These are phyloP conservation scores for Platichthys stellatus DNA, from an alignment of 2,113 vertebrate genomes.

Conservation along the genomic window DNA sequence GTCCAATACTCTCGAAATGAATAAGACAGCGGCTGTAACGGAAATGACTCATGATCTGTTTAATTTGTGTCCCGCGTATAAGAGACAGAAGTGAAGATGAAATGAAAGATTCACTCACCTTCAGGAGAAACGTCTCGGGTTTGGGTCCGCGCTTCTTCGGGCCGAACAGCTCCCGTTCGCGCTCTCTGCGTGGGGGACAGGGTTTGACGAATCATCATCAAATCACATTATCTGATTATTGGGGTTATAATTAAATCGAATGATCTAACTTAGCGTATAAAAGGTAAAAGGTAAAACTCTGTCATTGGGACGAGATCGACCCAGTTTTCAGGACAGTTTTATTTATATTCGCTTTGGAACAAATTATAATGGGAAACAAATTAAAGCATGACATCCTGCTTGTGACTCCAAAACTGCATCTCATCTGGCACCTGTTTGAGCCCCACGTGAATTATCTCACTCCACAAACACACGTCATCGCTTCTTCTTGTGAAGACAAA, in stretches of 20 bases:
- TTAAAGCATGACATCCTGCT: neutral
- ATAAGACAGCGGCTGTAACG: neutral
- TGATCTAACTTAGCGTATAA: fast-evolving
- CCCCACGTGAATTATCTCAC: neutral
- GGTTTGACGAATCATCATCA: neutral
- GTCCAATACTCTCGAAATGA: neutral
- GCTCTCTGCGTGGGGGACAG: slow-evolving; percentile 82
- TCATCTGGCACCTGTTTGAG: neutral
- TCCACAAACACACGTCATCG: neutral
- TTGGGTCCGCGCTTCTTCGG: slow-evolving; percentile 98
- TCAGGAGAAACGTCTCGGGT: slow-evolving; percentile 95
- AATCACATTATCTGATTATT: neutral
- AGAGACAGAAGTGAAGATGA: neutral
- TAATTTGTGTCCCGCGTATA: neutral
- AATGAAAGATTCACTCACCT: slow-evolving; percentile 81
- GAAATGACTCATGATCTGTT: slow-evolving; percentile 1
- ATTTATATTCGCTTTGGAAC: neutral
- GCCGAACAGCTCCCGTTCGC: slow-evolving; percentile 94
- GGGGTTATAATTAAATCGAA: neutral
- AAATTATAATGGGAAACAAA: neutral
- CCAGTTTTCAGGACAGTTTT: neutral
- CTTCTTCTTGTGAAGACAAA: neutral
- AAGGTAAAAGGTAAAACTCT: neutral
- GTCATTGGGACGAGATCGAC: fast-evolving
- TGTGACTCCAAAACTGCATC: neutral